phyloP scores from a whole-genome alignment of 2,113 vertebrate genomes.

The Cariama cristata region DNA sequence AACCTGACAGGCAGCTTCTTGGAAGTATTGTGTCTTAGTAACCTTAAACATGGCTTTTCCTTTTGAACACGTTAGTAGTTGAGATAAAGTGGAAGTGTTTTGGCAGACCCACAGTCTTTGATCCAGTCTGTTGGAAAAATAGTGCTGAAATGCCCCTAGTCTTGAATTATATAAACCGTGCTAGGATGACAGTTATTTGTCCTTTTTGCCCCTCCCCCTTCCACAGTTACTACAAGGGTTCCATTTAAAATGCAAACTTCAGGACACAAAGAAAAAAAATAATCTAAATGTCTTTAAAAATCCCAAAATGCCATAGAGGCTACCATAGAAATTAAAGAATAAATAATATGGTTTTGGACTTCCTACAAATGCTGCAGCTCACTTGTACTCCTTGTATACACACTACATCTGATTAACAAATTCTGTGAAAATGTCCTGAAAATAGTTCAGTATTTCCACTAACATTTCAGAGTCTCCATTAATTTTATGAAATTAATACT shows the following conservation, averaged over 20 bases:
- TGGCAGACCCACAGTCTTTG: conserved; percentile 29
- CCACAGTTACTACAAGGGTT: background rate
- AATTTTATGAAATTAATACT: background rate
- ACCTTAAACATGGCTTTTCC: conserved; percentile 42
- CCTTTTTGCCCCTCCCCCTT: background rate
- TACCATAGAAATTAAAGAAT: background rate
- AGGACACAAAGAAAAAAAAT: background rate
- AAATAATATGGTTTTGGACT: background rate
- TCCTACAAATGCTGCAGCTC: background rate
- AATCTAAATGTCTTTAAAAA: background rate
- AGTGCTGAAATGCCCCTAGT: background rate
- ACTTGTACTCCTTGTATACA: background rate
- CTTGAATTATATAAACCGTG: background rate
- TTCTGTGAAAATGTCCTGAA: background rate
- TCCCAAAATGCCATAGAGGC: background rate
- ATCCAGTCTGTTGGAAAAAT: background rate
- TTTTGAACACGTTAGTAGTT: conserved; percentile 28
- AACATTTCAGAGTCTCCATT: background rate
- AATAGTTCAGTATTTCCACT: background rate
- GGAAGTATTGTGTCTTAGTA: conserved; percentile 35
- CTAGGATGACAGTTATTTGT: background rate
- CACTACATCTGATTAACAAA: background rate
- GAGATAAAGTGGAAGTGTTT: conserved; percentile 1
- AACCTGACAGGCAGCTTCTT: conserved; percentile 48
- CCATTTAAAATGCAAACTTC: background rate